Evolutionary conservation across 2,888 invertebrate species (phyloP), one percentile per base, ranked within the genome.

Genomic region (Eustalomyia histrio): DNA sequence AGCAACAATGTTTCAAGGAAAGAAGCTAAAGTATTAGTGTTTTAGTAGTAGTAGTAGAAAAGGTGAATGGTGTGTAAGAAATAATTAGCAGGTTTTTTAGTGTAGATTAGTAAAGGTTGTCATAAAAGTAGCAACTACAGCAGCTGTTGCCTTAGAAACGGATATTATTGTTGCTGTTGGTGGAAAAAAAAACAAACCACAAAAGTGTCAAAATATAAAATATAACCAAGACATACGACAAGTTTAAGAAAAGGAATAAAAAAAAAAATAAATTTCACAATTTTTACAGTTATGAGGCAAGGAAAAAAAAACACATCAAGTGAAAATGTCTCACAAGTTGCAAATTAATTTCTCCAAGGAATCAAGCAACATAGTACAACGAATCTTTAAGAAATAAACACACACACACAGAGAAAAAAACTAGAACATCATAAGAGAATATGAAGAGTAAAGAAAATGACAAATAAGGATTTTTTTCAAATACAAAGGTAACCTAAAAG

Each of bases 331-430:
- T 86, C 86, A 84, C 87, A 88, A 88, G 86, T 87, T 87, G 86
- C 84, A 88, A 88, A 89, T 88, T 89, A 88, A 88, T 89, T 88
- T 89, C 88, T 88, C 88, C 79, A 82, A 86, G 87, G 88, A 87
- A 84, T 85, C 80, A 79, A 58, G 47, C 60, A 24, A 16, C 43
- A 50, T 35, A 55, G n/a, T 67, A 58, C 47, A 33, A 64, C 29
- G 21, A 17, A 61, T 43, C 7, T 29, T 47, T 6, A 21, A 76
- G 61, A 73, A 73, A 60, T 29, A 14, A 57, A 71, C 64, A 50
- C n/a, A n/a, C n/a, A n/a, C n/a, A n/a, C n/a, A n/a, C n/a, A n/a
- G n/a, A n/a, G n/a, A n/a, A n/a, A 33, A 53, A 64, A 16, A 53
- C 53, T 60, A 55, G 29, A 65, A 68, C 8, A 47, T 16, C 58